These are phyloP conservation scores for Papilio polyxenes DNA, from an alignment of 1,140 invertebrate species.

Conservation along the genomic window DNA sequence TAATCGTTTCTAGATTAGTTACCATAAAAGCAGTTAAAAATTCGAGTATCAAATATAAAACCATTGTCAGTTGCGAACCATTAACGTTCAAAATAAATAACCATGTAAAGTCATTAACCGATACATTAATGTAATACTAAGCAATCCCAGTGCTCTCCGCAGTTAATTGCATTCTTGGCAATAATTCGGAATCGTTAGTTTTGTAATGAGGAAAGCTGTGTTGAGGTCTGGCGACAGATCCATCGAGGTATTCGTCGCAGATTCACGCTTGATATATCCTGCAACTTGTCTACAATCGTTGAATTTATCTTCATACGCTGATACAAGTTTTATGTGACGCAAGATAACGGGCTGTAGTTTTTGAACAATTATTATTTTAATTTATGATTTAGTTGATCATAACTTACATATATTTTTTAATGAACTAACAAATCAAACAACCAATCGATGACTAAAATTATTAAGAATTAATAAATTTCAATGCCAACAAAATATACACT, in stretches of 20 bases:
- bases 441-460: too few relatives aligned
- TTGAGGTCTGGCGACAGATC: conserved; percentile 76
- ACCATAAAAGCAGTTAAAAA: background rate
- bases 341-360: background rate
- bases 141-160: conserved; percentile 15
- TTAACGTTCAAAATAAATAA: background rate
- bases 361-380: background rate
- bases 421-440: too few relatives aligned
- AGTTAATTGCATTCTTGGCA: conserved; percentile 46
- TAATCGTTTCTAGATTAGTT: too few relatives aligned
- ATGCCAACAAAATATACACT: too few relatives aligned
- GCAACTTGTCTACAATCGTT: conserved; percentile 52
- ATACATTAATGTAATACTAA: conserved; percentile 10
- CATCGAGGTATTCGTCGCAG: conserved; percentile 76
- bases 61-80: background rate
- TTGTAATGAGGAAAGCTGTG: conserved; percentile 55
- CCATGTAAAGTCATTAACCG: background rate
- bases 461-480: background rate
- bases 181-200: conserved; percentile 43
- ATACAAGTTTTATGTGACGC: background rate
- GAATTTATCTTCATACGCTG: conserved; percentile 11
- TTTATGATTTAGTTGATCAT: too few relatives aligned
- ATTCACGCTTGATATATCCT: conserved; percentile 74
- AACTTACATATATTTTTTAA: too few relatives aligned
- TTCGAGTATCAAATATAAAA: background rate